Evolutionary conservation across 2,797 vertebrate species (phyloP).

Genomic region (Pseudomugil tenellus): DNA sequence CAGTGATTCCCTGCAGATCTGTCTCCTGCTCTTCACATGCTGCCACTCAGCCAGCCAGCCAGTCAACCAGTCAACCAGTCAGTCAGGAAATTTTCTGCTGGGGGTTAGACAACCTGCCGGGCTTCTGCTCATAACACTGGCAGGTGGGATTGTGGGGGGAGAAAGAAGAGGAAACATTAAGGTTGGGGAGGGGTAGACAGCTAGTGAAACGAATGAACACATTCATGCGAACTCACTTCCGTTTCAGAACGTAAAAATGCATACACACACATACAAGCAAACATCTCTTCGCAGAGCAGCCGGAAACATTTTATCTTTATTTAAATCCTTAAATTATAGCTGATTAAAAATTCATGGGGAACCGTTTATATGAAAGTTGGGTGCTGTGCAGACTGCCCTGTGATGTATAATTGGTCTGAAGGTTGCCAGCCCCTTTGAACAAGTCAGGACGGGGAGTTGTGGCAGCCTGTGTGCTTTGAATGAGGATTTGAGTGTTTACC

Average conservation of each 20-base stretch:
- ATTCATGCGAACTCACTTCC: slow-evolving; percentile 64
- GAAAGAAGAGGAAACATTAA: slow-evolving; percentile 50
- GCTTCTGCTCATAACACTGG: slow-evolving; percentile 71
- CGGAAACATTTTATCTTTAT: slow-evolving; percentile 84
- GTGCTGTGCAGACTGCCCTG: slow-evolving; percentile 76
- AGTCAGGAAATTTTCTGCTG: slow-evolving; percentile 79
- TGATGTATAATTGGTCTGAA: slow-evolving; percentile 86
- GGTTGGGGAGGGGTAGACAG: slow-evolving; percentile 33
- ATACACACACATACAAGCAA: slow-evolving; percentile 49
- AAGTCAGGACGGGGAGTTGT: slow-evolving; percentile 75
- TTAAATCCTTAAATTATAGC: slow-evolving; percentile 85
- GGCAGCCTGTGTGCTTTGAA: slow-evolving; percentile 73
- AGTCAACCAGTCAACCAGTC: slow-evolving; percentile 78
- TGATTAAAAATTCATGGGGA: slow-evolving; percentile 83
- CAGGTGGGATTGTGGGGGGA: slow-evolving; percentile 68
- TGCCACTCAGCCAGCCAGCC: slow-evolving; percentile 79
- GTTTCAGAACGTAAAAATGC: slow-evolving; percentile 65
- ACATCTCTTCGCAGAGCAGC: slow-evolving; percentile 71
- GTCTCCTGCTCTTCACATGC: slow-evolving; percentile 79
- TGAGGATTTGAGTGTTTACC: slow-evolving; percentile 78
- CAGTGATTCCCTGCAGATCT: slow-evolving; percentile 80
- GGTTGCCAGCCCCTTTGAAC: slow-evolving; percentile 84
- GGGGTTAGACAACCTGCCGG: slow-evolving; percentile 77
- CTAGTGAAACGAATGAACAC: slow-evolving; percentile 68
- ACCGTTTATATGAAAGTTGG: slow-evolving; percentile 79